These are phyloP conservation scores for Lethenteron camtschaticum DNA, from an alignment of 2,113 vertebrate genomes.

Conservation along the genomic window DNA sequence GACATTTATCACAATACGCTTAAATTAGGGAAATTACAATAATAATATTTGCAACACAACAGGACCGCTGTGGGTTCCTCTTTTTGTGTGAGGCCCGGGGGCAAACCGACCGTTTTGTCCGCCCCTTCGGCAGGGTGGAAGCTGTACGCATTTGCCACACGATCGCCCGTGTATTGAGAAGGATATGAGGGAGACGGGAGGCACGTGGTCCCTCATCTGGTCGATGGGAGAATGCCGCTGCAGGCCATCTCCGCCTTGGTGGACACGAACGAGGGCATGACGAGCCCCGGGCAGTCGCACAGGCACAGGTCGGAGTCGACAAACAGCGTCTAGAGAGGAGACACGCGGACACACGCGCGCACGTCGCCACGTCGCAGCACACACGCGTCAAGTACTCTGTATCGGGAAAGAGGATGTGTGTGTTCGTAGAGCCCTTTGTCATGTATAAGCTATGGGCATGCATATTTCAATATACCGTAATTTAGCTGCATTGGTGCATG, in stretches of 20 bases:
- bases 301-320: conserved; percentile 67
- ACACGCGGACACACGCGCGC: background rate
- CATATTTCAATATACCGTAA: too few species aligned
- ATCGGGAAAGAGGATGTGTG: too few species aligned
- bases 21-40: too few species aligned
- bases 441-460: too few species aligned
- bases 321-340: conserved; percentile 45
- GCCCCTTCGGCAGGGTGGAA: background rate
- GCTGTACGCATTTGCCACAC: background rate
- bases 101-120: background rate
- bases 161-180: conserved; percentile 15
- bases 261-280: conserved; percentile 89
- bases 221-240: conserved; percentile 79
- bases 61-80: too few species aligned
- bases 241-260: conserved; percentile 97
- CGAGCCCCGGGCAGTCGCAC: conserved; percentile 83
- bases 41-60: too few species aligned
- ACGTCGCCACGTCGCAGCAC: too few species aligned
- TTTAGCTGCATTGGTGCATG: too few species aligned
- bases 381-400: too few species aligned
- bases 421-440: background rate
- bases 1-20: too few species aligned
- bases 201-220: conserved; percentile 79
- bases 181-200: conserved; percentile 74
- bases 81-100: too few species aligned